A percentile compares a stretch with the other conserved stretches of the same genome.
Evolutionary conservation across 2,113 vertebrate species (phyloP).

Genomic region (Sciurus niger): DNA sequence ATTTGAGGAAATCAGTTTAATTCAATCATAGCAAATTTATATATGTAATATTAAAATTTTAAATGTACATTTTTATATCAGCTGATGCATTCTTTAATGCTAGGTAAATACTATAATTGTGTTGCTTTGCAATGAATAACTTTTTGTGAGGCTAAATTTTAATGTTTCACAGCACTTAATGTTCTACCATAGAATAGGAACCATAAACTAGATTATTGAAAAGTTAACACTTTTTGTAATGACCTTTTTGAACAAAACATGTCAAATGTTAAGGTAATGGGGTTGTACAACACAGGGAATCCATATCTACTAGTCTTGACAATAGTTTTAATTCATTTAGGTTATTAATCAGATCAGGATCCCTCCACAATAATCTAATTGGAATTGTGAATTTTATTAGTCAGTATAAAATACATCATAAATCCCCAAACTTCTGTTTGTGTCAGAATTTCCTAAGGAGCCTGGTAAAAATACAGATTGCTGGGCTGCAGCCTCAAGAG

Average conservation of each 20-base stretch:
- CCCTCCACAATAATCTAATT: neutral
- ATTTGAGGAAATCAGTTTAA: neutral
- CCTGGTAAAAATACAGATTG: neutral
- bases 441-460: neutral
- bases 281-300: neutral
- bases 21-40: neutral
- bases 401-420: neutral
- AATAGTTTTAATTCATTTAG: neutral
- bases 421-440: neutral
- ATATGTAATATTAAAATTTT: neutral
- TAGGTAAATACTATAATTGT: neutral
- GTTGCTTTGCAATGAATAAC: conserved; percentile 11
- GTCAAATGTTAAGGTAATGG: neutral
- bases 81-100: neutral
- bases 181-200: neutral
- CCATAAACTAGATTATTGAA: neutral
- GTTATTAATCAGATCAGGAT: neutral
- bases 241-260: neutral
- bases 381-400: neutral
- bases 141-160: neutral
- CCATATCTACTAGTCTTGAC: neutral
- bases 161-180: neutral
- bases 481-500: neutral
- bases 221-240: neutral
- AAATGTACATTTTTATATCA: neutral